A percentile compares a stretch with the other conserved stretches of the same genome.
Conservation (phyloP, 2,113 vertebrate genomes). For the Holacanthus passer region DNA sequence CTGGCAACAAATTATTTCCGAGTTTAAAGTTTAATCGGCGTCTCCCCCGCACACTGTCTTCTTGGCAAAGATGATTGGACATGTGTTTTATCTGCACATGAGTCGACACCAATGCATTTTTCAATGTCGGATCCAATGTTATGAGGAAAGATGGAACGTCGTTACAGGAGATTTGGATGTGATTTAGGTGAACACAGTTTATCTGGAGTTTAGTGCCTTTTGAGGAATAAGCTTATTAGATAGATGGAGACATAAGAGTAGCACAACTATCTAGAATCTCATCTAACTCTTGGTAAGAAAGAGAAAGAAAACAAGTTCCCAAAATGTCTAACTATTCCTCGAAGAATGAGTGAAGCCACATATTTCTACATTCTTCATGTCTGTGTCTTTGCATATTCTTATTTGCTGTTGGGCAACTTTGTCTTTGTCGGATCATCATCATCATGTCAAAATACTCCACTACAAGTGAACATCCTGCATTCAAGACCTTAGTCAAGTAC, state of each 20-base stretch:
- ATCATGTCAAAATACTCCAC: no score
- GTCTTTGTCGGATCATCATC: slow-evolving; percentile 3
- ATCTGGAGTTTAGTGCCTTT: background rate
- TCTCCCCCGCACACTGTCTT: slow-evolving; percentile 48
- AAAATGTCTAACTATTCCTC: background rate
- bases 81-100: slow-evolving; percentile 47
- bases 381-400: background rate
- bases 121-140: slow-evolving; percentile 30
- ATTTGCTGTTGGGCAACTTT: background rate
- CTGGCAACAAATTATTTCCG: slow-evolving; percentile 72
- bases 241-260: no score
- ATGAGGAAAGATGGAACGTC: background rate
- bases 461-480: no score
- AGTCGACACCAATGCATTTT: slow-evolving; percentile 11
- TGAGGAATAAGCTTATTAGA: no score
- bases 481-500: no score
- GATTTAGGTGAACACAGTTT: background rate
- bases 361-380: background rate
- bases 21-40: slow-evolving; percentile 71
- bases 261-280: no score
- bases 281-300: background rate
- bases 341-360: background rate
- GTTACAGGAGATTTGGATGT: background rate
- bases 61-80: slow-evolving; percentile 55
- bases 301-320: background rate